A percentile compares a stretch with the other conserved stretches of the same genome.
These are phyloP conservation scores for Bagarius yarrelli DNA, from an alignment of 2,113 vertebrate genomes.

Conservation along the genomic window DNA sequence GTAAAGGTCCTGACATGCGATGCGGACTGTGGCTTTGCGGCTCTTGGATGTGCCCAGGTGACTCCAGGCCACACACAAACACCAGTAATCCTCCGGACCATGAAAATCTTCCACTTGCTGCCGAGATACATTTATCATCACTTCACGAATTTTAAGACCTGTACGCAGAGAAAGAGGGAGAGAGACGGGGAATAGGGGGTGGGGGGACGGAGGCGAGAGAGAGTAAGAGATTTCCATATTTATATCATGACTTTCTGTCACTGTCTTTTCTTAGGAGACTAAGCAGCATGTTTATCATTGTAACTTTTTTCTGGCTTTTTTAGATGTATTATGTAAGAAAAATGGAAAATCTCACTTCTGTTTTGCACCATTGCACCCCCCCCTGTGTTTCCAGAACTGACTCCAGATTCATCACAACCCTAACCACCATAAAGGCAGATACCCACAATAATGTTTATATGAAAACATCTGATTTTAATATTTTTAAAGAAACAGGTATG, in stretches of 20 bases:
- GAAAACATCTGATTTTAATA: neutral
- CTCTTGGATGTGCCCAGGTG: slow-evolving; percentile 95
- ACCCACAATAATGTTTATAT: neutral
- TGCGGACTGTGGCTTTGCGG: slow-evolving; percentile 89
- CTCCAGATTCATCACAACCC: neutral
- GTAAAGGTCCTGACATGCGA: slow-evolving; percentile 83
- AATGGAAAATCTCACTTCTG: neutral
- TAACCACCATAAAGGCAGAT: neutral
- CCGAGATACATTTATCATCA: slow-evolving; percentile 92
- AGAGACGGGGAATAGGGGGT: neutral
- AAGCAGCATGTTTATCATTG: neutral
- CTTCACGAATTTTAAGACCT: slow-evolving; percentile 91
- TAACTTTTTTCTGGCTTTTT: neutral
- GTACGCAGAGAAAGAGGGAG: slow-evolving; percentile 36
- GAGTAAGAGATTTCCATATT: neutral
- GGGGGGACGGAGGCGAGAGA: neutral
- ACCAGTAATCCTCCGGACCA: slow-evolving; percentile 94
- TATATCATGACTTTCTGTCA: neutral
- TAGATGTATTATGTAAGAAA: neutral
- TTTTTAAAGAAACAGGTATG: neutral
- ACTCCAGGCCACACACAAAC: slow-evolving; percentile 95
- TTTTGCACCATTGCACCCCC: neutral
- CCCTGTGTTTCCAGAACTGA: neutral
- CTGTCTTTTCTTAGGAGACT: neutral
- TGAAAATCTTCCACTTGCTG: slow-evolving; percentile 98